These are phyloP conservation scores for Leptothorax acervorum DNA, from an alignment of 2,888 invertebrate species.

Conservation along the genomic window DNA sequence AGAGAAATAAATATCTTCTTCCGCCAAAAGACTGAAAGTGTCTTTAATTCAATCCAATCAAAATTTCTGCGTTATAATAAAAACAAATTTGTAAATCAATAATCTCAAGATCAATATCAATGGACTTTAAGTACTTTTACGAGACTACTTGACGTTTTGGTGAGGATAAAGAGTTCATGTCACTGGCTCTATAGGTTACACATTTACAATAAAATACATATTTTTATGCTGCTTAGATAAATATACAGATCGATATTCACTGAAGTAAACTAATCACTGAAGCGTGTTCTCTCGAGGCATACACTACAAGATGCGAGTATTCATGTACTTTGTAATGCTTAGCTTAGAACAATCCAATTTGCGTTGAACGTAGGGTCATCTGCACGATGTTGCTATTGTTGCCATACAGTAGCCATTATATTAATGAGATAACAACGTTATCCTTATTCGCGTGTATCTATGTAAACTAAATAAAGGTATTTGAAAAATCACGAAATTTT, in stretches of 20 bases:
- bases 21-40: neutral
- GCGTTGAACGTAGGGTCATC: neutral
- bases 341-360: conserved; percentile 39
- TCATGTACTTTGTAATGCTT: conserved; percentile 30
- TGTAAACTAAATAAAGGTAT: neutral
- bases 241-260: neutral
- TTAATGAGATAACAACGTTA: conserved; percentile 23
- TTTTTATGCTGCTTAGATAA: neutral
- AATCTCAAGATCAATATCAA: neutral
- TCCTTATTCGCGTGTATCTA: neutral
- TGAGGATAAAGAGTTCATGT: neutral
- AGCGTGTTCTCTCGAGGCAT: neutral
- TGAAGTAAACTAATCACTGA: neutral
- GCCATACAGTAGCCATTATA: conserved; percentile 5
- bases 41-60: neutral
- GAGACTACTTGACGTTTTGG: neutral
- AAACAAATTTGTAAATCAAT: neutral
- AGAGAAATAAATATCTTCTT: neutral
- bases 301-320: conserved; percentile 6
- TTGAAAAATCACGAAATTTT: neutral
- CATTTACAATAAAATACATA: conserved; percentile 6
- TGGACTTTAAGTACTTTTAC: neutral
- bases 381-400: conserved; percentile 8
- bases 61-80: neutral
- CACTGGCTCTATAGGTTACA: neutral